phyloP scores from a whole-genome alignment of 2,888 invertebrate species.

The Epirrita christyi region DNA sequence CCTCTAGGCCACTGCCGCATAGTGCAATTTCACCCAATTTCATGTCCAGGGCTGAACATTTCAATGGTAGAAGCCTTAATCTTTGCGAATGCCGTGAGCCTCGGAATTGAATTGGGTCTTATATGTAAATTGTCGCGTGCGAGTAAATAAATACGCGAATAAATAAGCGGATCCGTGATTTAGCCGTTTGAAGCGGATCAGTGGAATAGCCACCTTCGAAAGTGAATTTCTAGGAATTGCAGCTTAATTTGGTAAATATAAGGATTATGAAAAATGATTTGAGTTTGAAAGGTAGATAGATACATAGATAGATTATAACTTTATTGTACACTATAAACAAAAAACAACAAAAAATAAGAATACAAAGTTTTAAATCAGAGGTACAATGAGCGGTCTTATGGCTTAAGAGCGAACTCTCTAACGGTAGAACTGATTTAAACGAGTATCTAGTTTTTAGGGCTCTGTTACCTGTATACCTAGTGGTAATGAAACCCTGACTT shows the following conservation, averaged over 20 bases:
- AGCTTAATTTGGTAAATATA: background rate
- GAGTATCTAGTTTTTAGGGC: too few species aligned
- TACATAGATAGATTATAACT: too few species aligned
- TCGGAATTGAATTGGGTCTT: constrained; percentile 80
- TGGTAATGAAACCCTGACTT: too few species aligned
- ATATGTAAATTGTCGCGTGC: constrained; percentile 79
- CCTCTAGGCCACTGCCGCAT: too few species aligned
- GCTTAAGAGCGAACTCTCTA: too few species aligned
- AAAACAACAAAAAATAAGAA: too few species aligned
- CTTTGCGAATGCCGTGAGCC: constrained; percentile 74
- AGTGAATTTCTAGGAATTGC: constrained; percentile 12
- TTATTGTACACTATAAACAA: too few species aligned
- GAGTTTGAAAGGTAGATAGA: background rate
- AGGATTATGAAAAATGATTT: constrained; percentile 3
- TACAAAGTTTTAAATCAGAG: too few species aligned
- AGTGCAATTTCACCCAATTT: too few species aligned
- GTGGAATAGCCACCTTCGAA: constrained; percentile 28
- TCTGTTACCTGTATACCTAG: too few species aligned
- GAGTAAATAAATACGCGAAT: constrained; percentile 81
- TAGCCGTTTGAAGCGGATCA: constrained; percentile 67
- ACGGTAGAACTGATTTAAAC: too few species aligned
- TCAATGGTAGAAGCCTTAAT: constrained; percentile 63
- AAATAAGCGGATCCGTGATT: constrained; percentile 75
- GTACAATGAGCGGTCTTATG: too few species aligned
- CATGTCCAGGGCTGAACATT: background rate